Conservation (phyloP, 1,140 invertebrate genomes). For the Caenorhabditis briggsae region DNA sequence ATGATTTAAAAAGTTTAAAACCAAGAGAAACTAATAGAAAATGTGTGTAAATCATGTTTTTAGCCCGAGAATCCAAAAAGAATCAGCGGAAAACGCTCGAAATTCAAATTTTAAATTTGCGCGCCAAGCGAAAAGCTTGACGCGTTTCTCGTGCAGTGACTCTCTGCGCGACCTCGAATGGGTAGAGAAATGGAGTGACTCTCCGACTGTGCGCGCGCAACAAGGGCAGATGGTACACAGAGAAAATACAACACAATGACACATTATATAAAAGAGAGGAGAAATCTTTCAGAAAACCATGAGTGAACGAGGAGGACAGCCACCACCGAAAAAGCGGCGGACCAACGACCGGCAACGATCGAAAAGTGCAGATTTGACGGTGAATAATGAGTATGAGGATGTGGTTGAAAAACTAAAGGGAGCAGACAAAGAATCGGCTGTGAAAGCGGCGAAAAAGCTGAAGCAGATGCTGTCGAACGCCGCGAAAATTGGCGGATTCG, state of each 20-base stretch:
- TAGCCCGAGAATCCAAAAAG: background rate
- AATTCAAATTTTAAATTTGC: constrained; percentile 23
- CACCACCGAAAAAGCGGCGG: constrained; percentile 4
- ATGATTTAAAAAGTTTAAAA: too few relatives aligned
- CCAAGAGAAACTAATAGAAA: too few relatives aligned
- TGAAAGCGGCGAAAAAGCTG: constrained; percentile 8
- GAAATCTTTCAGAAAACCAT: background rate
- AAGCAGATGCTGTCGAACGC: constrained; percentile 13
- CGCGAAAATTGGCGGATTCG: background rate
- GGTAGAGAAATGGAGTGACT: too few relatives aligned
- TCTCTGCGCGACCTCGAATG: too few relatives aligned
- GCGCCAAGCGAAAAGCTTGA: background rate
- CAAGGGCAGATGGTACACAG: constrained; percentile 3
- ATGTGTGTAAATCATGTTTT: too few relatives aligned
- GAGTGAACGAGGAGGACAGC: background rate
- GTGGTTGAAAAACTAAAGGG: background rate
- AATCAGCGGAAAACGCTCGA: background rate
- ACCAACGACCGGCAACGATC: background rate
- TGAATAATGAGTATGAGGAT: constrained; percentile 2
- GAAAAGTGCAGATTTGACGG: background rate
- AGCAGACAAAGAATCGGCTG: background rate
- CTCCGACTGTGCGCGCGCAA: background rate
- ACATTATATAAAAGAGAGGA: too few relatives aligned
- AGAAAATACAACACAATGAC: background rate
- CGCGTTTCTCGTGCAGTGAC: background rate